Percentiles rank a stretch among this genome's conserved stretches.
phyloP scores from a whole-genome alignment of 2,113 vertebrate genomes.

The Elachura formosa region DNA sequence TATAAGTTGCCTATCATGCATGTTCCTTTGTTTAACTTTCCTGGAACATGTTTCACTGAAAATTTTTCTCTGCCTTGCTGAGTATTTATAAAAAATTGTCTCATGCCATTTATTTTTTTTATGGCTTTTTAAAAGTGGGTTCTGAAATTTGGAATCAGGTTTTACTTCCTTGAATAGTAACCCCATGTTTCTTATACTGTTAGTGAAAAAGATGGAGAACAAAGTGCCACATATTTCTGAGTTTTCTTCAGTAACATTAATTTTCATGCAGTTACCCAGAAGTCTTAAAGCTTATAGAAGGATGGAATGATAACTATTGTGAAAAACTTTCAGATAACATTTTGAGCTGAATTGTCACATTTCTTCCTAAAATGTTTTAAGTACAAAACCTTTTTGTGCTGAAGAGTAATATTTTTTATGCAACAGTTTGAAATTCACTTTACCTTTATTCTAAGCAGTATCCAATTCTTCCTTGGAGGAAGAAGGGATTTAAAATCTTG shows the following conservation, averaged over 20 bases:
- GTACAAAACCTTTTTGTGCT: neutral
- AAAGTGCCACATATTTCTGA: neutral
- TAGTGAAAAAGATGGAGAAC: neutral
- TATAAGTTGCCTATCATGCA: accelerated
- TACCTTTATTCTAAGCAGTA: neutral
- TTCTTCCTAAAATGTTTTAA: neutral
- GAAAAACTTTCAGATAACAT: neutral
- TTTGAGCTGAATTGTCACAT: neutral
- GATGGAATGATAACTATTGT: neutral
- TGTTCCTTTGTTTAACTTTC: neutral
- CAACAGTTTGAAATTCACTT: neutral
- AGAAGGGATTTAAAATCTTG: neutral
- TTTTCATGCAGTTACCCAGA: neutral
- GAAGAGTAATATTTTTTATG: neutral
- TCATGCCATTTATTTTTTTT: neutral
- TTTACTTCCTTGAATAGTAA: neutral
- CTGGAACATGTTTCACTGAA: neutral
- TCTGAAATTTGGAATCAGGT: neutral
- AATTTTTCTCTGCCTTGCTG: neutral
- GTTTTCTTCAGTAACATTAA: neutral
- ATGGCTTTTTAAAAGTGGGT: neutral
- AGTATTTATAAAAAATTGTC: neutral
- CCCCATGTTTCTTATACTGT: neutral
- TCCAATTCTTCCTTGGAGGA: neutral
- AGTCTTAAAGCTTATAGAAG: neutral